Percentiles rank a stretch among this genome's conserved stretches.
phyloP scores from a whole-genome alignment of 2,113 vertebrate species.

The Hydropotes inermis region DNA sequence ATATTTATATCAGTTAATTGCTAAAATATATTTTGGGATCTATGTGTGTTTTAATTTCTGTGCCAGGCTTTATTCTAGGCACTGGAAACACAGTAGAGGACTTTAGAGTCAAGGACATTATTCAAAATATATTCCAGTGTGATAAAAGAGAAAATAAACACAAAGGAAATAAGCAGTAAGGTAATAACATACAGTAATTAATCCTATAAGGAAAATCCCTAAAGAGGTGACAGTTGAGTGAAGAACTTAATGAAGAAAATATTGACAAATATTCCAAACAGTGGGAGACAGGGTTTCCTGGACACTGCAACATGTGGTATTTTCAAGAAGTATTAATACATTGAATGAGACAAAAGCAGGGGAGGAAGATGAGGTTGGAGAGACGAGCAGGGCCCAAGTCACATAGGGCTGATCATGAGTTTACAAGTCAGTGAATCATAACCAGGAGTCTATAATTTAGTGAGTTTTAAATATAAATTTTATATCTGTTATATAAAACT shows the following conservation, averaged over 20 bases:
- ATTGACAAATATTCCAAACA: background rate
- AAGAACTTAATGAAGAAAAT: background rate
- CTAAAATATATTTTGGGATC: background rate
- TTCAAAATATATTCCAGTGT: background rate
- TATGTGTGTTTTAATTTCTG: background rate
- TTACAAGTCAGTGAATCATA: background rate
- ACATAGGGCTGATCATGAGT: background rate
- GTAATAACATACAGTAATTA: background rate
- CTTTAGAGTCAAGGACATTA: background rate
- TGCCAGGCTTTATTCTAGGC: background rate
- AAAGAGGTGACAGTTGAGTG: constrained; percentile 1
- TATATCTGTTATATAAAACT: background rate
- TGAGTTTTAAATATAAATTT: background rate
- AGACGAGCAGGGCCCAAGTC: background rate
- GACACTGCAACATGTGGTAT: background rate
- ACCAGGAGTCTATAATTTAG: background rate
- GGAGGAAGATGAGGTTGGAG: background rate
- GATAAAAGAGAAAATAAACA: constrained; percentile 1
- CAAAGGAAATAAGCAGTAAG: background rate
- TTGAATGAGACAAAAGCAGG: background rate
- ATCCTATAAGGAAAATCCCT: background rate
- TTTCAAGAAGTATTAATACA: background rate
- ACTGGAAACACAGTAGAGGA: background rate
- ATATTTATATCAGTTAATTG: background rate
- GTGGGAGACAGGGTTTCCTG: background rate